Base-by-base conservation (phyloP, 2,888 invertebrate species). In the Bellardia pandia region DNA sequence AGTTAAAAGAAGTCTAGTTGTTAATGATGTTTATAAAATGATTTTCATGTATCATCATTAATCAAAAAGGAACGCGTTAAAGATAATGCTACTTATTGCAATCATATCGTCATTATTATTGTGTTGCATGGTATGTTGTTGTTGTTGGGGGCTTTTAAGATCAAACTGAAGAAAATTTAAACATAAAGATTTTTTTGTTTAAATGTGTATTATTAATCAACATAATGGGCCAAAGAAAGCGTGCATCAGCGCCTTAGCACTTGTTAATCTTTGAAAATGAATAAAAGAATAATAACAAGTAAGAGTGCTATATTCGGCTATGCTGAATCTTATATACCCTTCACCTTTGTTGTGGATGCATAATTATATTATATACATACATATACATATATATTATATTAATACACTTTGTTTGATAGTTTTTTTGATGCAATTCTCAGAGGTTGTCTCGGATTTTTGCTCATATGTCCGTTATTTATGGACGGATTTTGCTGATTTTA, bases 11-110 rank as follows among this genome's bases (percentile, higher is more conserved):
- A 86, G 64, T 48, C n/a, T 40, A 42, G n/a, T 79, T 78, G 69
- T 85, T 85, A 84, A 85, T 78, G 84, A 85, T 85, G 77, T 85
- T 85, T 77, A 56, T 87, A 87, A 87, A 85, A 87, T 42, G 85
- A 87, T 85, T 85, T 87, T 74, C 85, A 85, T 87, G 87, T 87
- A 74, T 64, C 80, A 85, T 87, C 87, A 87, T 87, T 85, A 85
- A 87, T 87, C 81, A 87, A 77, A 37, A 81, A 37, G 53, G 53
- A 68, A 79, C 16, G 78, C 82, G 79, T 80, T 71, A 30, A 37
- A 51, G 62, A 53, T 62, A 62, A 78, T 58, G 51, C 76, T 62
- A 74, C 84, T 78, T 23, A 79, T 3, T 78, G 74, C 66, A 68
- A 79, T 74, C 42, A 79, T 79, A 78, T 79, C 68, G 40, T 76